A percentile compares a stretch with the other conserved stretches of the same genome.
Evolutionary conservation across 2,113 vertebrate species (phyloP).

Genomic region (Callipepla squamata): DNA sequence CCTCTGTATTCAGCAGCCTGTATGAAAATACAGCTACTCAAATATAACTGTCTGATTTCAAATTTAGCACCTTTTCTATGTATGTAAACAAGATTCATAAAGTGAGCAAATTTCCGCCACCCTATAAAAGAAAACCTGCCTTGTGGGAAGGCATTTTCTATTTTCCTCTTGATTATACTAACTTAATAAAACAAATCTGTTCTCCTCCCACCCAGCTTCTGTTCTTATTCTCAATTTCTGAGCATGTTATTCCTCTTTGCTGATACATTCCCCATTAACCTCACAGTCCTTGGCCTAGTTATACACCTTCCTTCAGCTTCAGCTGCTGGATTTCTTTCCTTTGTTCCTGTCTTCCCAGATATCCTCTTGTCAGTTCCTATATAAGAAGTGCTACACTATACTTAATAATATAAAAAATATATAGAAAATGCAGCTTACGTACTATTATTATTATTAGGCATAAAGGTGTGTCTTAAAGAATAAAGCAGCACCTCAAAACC

Average conservation of each 20-base stretch:
- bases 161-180: constrained; percentile 41
- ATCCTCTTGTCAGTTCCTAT: background rate
- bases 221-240: background rate
- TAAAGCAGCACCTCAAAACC: background rate
- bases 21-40: background rate
- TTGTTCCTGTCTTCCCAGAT: background rate
- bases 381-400: background rate
- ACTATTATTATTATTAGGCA: constrained; percentile 8
- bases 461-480: background rate
- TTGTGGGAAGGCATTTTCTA: constrained; percentile 37
- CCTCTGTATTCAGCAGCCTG: background rate
- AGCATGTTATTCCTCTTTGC: background rate
- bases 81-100: background rate
- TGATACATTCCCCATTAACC: background rate
- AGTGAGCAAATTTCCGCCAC: constrained; percentile 11
- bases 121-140: background rate
- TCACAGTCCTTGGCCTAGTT: background rate
- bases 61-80: background rate
- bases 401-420: background rate
- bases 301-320: background rate
- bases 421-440: background rate
- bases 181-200: constrained; percentile 67
- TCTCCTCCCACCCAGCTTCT: constrained; percentile 64
- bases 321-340: background rate
- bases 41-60: background rate